Conservation (phyloP, 2,888 invertebrate genomes). For the Ditylenchus weischeri region DNA sequence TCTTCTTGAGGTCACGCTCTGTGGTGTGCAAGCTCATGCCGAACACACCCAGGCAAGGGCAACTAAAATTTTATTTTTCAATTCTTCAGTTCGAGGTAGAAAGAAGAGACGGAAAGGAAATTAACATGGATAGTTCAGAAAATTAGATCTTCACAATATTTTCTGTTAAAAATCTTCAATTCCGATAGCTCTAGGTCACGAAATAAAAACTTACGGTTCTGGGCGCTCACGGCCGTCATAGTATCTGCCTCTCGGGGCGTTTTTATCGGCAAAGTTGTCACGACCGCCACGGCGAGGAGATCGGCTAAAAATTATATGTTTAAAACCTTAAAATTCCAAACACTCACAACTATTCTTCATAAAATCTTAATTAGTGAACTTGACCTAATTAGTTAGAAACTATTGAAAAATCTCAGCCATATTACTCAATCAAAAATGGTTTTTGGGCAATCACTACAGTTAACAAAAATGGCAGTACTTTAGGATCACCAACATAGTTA, state of each 20-base stretch:
- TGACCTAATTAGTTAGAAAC: too few relatives aligned
- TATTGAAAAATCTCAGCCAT: too few relatives aligned
- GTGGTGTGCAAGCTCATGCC: conserved; percentile 73
- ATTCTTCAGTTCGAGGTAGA: too few relatives aligned
- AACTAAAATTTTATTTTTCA: not conserved
- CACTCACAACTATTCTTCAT: too few relatives aligned
- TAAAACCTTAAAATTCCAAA: too few relatives aligned
- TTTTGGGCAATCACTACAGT: too few relatives aligned
- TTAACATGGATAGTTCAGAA: not conserved
- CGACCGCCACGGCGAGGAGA: conserved; percentile 20
- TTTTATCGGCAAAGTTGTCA: not conserved
- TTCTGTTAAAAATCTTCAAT: not conserved
- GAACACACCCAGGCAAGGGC: conserved; percentile 82
- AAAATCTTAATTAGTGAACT: too few relatives aligned
- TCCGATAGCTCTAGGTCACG: not conserved
- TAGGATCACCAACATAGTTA: too few relatives aligned
- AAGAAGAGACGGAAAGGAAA: not conserved
- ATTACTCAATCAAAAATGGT: too few relatives aligned
- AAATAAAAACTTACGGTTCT: conserved; percentile 19
- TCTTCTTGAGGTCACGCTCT: conserved; percentile 83
- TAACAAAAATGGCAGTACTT: too few relatives aligned
- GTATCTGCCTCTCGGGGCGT: conserved; percentile 21
- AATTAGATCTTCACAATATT: not conserved
- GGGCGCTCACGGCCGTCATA: conserved; percentile 34
- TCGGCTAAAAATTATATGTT: conserved; percentile 18